A percentile compares a stretch with the other conserved stretches of the same genome.
phyloP scores from a whole-genome alignment of 2,113 vertebrate genomes.

The Candoia aspera region DNA sequence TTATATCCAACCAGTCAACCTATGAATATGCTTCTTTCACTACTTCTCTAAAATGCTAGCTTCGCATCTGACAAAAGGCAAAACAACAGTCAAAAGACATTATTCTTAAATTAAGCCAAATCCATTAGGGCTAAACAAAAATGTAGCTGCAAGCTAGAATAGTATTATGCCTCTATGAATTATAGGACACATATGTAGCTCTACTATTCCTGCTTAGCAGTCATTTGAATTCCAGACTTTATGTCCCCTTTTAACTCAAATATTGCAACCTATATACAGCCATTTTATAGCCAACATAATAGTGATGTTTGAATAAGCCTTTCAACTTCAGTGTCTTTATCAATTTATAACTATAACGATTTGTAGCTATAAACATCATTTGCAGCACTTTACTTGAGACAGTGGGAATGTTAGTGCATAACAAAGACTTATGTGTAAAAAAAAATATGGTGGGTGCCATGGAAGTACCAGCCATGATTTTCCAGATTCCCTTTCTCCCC shows the following conservation, averaged over 20 bases:
- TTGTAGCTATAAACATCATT: not conserved
- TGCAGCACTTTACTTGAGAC: not conserved
- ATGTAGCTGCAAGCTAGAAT: slow-evolving; percentile 39
- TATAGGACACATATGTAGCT: slow-evolving; percentile 6
- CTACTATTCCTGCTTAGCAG: slow-evolving; percentile 32
- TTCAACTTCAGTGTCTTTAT: not conserved
- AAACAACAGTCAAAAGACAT: slow-evolving; percentile 32
- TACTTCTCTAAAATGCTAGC: slow-evolving; percentile 37
- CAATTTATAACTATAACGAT: slow-evolving; percentile 6
- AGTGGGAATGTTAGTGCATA: not conserved
- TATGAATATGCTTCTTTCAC: slow-evolving; percentile 39
- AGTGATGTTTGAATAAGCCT: not conserved
- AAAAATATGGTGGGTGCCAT: not conserved
- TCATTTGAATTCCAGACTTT: slow-evolving; percentile 11
- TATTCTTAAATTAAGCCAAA: slow-evolving; percentile 48
- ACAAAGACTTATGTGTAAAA: not conserved
- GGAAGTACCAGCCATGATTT: not conserved
- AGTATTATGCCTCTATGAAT: slow-evolving; percentile 32
- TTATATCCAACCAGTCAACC: slow-evolving; percentile 30
- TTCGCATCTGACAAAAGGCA: slow-evolving; percentile 22
- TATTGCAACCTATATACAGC: slow-evolving; percentile 18
- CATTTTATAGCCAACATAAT: slow-evolving; percentile 14
- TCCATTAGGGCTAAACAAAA: slow-evolving; percentile 44
- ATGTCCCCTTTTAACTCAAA: slow-evolving; percentile 14
- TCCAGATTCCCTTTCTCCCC: not conserved